A percentile compares a stretch with the other conserved stretches of the same genome.
Conservation (phyloP, 2,797 vertebrate genomes). For the Cyclura pinguis region DNA sequence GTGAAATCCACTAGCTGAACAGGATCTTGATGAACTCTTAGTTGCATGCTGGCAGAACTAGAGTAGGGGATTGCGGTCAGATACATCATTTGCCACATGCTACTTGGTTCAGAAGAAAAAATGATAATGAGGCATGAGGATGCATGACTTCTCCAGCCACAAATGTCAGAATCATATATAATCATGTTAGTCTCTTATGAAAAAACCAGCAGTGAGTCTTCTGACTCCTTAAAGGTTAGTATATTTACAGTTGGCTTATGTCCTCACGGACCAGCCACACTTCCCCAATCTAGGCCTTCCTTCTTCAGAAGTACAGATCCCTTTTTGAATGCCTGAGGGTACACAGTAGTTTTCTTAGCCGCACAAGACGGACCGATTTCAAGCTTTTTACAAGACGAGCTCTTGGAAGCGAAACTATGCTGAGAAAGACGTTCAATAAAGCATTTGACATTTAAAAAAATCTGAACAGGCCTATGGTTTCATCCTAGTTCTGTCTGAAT, state of each 20-base stretch:
- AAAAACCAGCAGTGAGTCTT: neutral
- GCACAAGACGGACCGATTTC: neutral
- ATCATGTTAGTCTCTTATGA: neutral
- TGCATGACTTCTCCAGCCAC: neutral
- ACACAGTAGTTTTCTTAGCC: neutral
- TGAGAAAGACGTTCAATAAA: neutral
- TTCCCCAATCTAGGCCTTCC: neutral
- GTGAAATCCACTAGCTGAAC: neutral
- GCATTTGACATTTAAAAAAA: neutral
- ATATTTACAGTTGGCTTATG: neutral
- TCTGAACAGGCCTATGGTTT: neutral
- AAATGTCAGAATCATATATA: neutral
- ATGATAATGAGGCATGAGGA: neutral
- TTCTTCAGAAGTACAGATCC: neutral
- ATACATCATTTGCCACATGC: neutral
- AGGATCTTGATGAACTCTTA: neutral
- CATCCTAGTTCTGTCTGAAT: neutral
- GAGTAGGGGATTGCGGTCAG: too few relatives aligned
- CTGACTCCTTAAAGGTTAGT: neutral
- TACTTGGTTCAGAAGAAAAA: neutral
- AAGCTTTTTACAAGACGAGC: neutral
- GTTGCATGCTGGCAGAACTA: neutral
- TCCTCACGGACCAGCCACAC: neutral
- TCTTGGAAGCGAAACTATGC: neutral
- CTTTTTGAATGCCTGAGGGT: neutral